These are phyloP conservation scores for Merops nubicus DNA, from an alignment of 2,113 vertebrate genomes.

Conservation along the genomic window DNA sequence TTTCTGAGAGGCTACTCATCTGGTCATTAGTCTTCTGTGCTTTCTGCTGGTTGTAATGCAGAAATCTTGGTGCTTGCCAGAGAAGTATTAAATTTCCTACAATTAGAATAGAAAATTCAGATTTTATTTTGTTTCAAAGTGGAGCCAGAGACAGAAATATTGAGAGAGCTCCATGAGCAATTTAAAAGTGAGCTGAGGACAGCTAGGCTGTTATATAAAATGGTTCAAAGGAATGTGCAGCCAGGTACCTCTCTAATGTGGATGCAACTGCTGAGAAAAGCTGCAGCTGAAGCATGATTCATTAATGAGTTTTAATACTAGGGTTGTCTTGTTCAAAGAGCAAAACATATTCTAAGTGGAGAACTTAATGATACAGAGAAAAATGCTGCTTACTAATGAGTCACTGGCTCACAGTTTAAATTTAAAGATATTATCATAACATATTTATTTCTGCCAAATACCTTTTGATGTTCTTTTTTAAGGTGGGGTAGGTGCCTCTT, in stretches of 20 bases:
- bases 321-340: neutral
- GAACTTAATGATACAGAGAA: neutral
- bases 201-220: neutral
- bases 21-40: neutral
- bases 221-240: neutral
- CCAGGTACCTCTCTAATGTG: neutral
- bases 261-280: neutral
- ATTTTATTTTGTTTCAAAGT: neutral
- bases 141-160: fast-evolving
- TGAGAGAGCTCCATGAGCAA: neutral
- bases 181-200: neutral
- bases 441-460: neutral
- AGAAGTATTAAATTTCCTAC: neutral
- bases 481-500: neutral
- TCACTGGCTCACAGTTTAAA: neutral
- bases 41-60: neutral
- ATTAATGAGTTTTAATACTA: neutral
- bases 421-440: neutral
- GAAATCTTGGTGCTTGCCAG: neutral
- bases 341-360: neutral
- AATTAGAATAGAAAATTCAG: neutral
- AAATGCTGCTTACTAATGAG: neutral
- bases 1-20: neutral
- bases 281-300: neutral
- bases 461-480: neutral